Percentiles rank a stretch among this genome's conserved stretches.
Conservation (phyloP, 2,797 vertebrate genomes). For the Poeciliopsis gracilis region DNA sequence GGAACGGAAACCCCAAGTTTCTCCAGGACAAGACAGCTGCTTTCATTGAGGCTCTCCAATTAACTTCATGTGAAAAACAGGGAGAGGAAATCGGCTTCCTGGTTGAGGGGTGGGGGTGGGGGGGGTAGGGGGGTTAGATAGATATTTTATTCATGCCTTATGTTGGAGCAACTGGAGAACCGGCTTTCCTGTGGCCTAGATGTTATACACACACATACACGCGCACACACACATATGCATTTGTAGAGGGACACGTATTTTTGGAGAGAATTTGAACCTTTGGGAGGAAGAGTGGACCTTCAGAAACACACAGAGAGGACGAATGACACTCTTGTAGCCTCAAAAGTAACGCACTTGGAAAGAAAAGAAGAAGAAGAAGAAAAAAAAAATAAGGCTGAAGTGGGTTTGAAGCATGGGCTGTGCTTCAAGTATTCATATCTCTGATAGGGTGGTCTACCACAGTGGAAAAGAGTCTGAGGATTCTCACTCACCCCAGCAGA, state of each 20-base stretch:
- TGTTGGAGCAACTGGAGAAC: conserved; percentile 70
- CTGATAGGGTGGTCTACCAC: conserved; percentile 91
- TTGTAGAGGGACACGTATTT: conserved; percentile 28
- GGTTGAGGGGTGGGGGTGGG: conserved; percentile 54
- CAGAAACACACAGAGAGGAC: conserved; percentile 38
- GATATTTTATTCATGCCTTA: conserved; percentile 80
- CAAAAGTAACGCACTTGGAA: conserved; percentile 73
- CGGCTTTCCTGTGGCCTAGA: conserved; percentile 73
- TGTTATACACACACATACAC: conserved; percentile 46
- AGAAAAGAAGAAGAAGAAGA: conserved; percentile 52
- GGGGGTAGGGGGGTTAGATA: conserved; percentile 34
- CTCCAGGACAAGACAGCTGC: conserved; percentile 61
- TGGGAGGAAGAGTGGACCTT: conserved; percentile 62
- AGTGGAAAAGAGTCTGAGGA: conserved; percentile 93
- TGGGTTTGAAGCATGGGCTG: conserved; percentile 95
- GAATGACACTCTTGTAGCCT: conserved; percentile 71
- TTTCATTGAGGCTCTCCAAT: conserved; percentile 71
- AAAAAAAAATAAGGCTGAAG: conserved; percentile 65
- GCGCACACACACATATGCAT: conserved; percentile 35
- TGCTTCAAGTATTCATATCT: conserved; percentile 97
- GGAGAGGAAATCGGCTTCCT: conserved; percentile 83
- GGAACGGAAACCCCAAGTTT: conserved; percentile 68
- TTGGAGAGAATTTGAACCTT: conserved; percentile 28
- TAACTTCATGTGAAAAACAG: conserved; percentile 77
- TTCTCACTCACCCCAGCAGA: conserved; percentile 91